Conservation (phyloP, 2,113 vertebrate species). For the Glaucomys volans region DNA sequence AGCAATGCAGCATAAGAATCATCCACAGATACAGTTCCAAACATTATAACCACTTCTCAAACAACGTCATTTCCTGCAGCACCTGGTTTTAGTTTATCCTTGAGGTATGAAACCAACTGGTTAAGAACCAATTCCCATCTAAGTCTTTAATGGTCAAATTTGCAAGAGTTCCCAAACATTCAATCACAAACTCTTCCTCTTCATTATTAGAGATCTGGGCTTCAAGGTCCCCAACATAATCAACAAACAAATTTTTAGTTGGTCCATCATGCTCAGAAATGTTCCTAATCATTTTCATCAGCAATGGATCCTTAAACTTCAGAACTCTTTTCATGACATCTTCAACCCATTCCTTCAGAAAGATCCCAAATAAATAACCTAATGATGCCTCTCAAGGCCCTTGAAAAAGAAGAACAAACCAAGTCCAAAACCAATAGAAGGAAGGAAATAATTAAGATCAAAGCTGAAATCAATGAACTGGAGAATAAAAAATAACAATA, state of each 20-base stretch:
- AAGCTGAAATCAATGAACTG: too few relatives aligned
- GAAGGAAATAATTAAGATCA: too few relatives aligned
- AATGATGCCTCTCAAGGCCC: too few relatives aligned
- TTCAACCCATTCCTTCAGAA: conserved; percentile 93
- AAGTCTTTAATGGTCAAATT: conserved; percentile 96
- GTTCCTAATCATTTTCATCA: conserved; percentile 99
- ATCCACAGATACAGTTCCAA: conserved; percentile 97
- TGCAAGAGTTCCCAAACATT: conserved; percentile 96
- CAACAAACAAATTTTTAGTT: conserved; percentile 95
- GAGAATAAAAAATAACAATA: too few relatives aligned
- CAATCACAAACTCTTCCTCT: conserved; percentile 94
- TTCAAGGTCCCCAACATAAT: conserved; percentile 97
- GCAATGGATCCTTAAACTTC: conserved; percentile 94
- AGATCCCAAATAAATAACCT: neutral
- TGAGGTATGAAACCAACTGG: conserved; percentile 96
- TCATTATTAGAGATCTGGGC: conserved; percentile 94
- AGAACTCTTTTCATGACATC: conserved; percentile 94
- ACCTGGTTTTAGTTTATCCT: conserved; percentile 97
- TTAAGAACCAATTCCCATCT: conserved; percentile 98
- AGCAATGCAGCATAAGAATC: conserved; percentile 96
- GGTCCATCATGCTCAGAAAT: conserved; percentile 94
- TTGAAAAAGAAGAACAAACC: too few relatives aligned
- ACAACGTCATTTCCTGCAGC: conserved; percentile 97
- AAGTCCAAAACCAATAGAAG: too few relatives aligned
- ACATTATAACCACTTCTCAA: conserved; percentile 98